Evolutionary conservation across 2,113 vertebrate genomes (phyloP).

Genomic region (Nanorana parkeri): DNA sequence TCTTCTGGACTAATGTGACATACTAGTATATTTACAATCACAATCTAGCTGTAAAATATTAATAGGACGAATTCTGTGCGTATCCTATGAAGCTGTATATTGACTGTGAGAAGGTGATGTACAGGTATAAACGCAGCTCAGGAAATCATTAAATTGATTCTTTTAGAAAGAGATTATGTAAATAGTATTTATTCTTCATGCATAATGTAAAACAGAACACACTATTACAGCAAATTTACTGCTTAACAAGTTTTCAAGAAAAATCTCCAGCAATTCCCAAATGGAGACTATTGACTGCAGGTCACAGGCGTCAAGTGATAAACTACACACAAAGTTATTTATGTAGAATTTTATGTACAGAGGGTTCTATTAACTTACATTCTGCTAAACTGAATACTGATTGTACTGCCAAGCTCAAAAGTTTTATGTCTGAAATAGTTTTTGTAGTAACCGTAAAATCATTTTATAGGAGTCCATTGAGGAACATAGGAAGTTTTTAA

Average conservation of each 20-base stretch:
- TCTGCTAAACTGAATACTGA: neutral
- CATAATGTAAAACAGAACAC: constrained; percentile 6
- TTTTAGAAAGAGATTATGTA: constrained; percentile 30
- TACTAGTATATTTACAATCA: too few relatives aligned
- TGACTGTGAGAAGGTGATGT: neutral
- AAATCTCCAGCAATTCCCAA: constrained; percentile 1
- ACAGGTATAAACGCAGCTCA: neutral
- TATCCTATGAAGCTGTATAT: neutral
- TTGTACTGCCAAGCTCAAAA: neutral
- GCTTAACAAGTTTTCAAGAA: constrained; percentile 13
- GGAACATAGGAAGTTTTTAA: too few relatives aligned
- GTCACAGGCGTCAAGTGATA: constrained; percentile 11
- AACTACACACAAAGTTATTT: constrained; percentile 1
- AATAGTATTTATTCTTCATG: constrained; percentile 13
- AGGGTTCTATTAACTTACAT: neutral
- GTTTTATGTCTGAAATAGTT: too few relatives aligned
- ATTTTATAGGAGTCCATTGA: too few relatives aligned
- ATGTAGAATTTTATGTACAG: neutral
- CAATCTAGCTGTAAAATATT: too few relatives aligned
- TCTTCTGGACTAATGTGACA: too few relatives aligned
- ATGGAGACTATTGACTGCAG: constrained; percentile 20
- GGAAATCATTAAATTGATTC: constrained; percentile 43
- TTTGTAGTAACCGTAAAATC: too few relatives aligned
- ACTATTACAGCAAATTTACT: constrained; percentile 21
- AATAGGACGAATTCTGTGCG: neutral